Percentiles rank a stretch among this genome's conserved stretches.
Evolutionary conservation across 2,113 vertebrate species (phyloP).

Genomic region (Tachycineta bicolor): DNA sequence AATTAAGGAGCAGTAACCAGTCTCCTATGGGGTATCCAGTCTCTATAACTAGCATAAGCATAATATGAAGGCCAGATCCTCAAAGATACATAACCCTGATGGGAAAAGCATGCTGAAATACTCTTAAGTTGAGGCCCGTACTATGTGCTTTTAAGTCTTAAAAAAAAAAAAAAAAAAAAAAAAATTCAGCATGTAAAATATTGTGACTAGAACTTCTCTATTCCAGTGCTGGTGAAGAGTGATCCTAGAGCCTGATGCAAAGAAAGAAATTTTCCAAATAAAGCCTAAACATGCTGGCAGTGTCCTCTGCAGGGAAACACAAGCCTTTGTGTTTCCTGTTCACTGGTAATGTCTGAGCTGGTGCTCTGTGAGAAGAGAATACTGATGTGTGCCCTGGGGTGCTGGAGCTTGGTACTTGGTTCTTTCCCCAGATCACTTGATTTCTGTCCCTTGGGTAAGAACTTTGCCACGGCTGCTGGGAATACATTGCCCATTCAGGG

Average conservation of each 20-base stretch:
- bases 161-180: no score
- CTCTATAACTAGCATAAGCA: not conserved
- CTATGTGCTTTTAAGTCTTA: not conserved
- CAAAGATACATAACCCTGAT: not conserved
- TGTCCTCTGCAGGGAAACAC: not conserved
- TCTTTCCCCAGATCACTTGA: not conserved
- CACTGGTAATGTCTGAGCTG: not conserved
- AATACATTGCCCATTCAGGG: not conserved
- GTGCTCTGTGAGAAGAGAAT: not conserved
- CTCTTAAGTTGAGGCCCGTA: not conserved
- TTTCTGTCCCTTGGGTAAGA: not conserved
- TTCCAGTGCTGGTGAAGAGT: not conserved
- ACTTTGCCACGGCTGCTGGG: not conserved
- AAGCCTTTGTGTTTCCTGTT: not conserved
- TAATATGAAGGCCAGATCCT: not conserved
- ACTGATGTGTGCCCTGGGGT: not conserved
- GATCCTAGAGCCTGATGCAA: not conserved
- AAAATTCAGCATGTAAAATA: rapidly evolving
- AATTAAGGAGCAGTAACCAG: not conserved
- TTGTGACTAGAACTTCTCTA: not conserved
- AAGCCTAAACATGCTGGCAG: not conserved
- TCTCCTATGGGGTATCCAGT: not conserved
- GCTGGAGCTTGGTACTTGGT: not conserved
- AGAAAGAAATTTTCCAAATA: not conserved
- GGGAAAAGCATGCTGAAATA: not conserved